These are phyloP conservation scores for Carduelis carduelis DNA, from an alignment of 2,797 vertebrate species.

Conservation along the genomic window DNA sequence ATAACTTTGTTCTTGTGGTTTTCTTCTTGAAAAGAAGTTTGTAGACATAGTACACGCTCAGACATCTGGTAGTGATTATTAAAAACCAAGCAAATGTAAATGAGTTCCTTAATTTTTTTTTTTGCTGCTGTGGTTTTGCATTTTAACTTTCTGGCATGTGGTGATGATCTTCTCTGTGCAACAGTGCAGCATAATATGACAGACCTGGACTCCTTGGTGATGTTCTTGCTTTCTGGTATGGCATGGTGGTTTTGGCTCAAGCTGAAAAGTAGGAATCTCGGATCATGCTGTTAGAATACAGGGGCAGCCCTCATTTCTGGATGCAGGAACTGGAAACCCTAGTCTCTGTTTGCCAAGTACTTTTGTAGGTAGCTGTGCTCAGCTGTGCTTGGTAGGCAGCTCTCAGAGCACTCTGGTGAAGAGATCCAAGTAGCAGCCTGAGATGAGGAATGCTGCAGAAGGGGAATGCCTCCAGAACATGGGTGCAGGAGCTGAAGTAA, in stretches of 20 bases:
- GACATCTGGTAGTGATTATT: neutral
- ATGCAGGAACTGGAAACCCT: neutral
- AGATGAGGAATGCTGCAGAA: neutral
- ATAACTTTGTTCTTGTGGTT: neutral
- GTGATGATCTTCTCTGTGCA: neutral
- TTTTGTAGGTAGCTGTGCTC: neutral
- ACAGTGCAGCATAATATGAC: neutral
- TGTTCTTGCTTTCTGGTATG: neutral
- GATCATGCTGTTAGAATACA: neutral
- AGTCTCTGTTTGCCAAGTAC: fast-evolving
- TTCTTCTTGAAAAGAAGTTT: neutral
- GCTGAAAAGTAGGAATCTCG: neutral
- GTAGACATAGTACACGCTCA: neutral
- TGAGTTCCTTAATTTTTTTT: neutral
- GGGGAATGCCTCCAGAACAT: neutral
- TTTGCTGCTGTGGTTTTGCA: neutral
- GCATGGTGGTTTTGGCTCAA: neutral
- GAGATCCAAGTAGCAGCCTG: neutral
- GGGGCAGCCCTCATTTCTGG: neutral
- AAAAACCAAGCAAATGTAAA: neutral
- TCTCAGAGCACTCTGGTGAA: fast-evolving
- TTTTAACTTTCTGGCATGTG: neutral
- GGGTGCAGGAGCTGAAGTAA: neutral
- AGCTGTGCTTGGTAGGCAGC: neutral
- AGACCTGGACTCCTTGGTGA: neutral